Base-by-base conservation (phyloP, 2,888 invertebrate species). In the Cosmopolites sordidus region DNA sequence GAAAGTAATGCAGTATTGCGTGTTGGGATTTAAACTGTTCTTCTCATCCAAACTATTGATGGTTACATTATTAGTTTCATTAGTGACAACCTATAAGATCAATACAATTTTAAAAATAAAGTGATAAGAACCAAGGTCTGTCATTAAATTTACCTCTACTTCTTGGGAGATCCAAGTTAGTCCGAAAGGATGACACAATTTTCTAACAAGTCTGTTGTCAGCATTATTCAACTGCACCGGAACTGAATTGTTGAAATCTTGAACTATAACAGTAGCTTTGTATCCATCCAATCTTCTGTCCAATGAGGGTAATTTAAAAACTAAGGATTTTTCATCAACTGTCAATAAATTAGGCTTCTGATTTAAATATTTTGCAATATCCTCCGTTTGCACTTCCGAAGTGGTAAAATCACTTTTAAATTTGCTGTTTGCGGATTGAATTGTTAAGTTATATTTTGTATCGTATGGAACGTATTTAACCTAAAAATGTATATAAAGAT, bases 1-100 rank as follows among this genome's bases (percentile, higher is more conserved):
- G 54, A 72, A 73, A 30, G 65, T 71, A 30, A 72, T 52, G 51
- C 73, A 73, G 52, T 73, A 73, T 53, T 68, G 66, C 0, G 64
- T 67, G 8, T 65, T 52, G 2, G 71, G 65, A 50, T 62, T 50
- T 30, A 72, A 57, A 16, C 38, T 51, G 15, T 60, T 47, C 48
- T 56, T 59, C 17, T 56, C 51, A 46, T 62, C 62, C 8, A 65
- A 51, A 9, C 57, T 58, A 4, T 63, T 66, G 40, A 70, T 62
- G 16, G 60, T 65, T 41, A 69, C 50, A 41, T 59, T 66, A 46
- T 61, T 60, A 1, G 60, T 60, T 15, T 58, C 48, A n/a, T 60
- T 64, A 12, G 2, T 11, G 33, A 33, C 12, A 33, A 12, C 33
- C 33, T 33, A 11, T 9, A 33, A 5, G n/a, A 33, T 3, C 5